Evolutionary conservation across 2,797 vertebrate species (phyloP).

Genomic region (Notamacropus eugenii): DNA sequence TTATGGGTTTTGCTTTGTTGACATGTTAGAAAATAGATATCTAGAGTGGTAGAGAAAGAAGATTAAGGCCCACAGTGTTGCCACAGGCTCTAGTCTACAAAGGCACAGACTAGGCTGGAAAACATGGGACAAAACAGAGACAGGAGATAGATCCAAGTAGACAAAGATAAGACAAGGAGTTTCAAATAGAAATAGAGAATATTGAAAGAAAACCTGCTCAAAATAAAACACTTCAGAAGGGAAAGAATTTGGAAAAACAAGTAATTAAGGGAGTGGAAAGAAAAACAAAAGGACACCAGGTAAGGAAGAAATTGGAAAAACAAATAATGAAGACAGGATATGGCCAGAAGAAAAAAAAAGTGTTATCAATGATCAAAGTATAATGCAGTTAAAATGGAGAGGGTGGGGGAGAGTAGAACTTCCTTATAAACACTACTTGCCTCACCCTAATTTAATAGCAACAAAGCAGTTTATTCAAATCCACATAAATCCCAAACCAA

Average conservation of each 20-base stretch:
- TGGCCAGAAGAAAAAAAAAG: not conserved
- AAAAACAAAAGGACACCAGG: not conserved
- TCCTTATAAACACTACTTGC: not conserved
- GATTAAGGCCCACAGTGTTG: not conserved
- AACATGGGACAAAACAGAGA: not conserved
- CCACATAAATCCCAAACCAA: not conserved
- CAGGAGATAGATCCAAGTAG: not conserved
- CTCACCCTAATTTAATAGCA: not conserved
- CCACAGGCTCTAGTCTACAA: not conserved
- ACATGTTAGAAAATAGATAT: not conserved
- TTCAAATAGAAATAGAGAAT: not conserved
- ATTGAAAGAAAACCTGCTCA: not conserved
- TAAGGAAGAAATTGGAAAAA: not conserved
- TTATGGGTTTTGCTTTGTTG: not conserved
- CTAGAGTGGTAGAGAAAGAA: not conserved
- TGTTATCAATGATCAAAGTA: not conserved
- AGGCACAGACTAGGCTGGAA: not conserved
- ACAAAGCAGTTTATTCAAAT: not conserved
- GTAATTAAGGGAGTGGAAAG: not conserved
- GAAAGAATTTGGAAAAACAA: not conserved
- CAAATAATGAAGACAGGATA: not conserved
- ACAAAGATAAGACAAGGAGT: not conserved
- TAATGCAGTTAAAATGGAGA: not conserved
- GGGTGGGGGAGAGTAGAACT: not conserved
- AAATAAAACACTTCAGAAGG: constrained; percentile 1